Evolutionary conservation across 2,888 invertebrate genomes (phyloP), one percentile per base, ranked within the genome.

Genomic region (Xanthorhoe designata): DNA sequence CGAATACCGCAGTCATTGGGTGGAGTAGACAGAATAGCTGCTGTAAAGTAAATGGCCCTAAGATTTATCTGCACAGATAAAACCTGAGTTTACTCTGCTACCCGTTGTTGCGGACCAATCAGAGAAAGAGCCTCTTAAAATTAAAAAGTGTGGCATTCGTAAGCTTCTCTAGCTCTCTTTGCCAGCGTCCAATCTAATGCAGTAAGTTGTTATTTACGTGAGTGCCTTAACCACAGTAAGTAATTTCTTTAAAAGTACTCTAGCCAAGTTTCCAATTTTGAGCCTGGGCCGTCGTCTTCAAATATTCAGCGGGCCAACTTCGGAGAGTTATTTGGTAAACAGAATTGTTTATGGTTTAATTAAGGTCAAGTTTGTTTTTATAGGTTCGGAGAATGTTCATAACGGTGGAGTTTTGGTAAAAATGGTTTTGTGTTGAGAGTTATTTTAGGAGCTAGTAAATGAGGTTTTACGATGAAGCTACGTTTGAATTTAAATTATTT

Each of bases 101-200:
- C 69, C 71, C 66, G 71, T 75, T 72, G 75, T 73, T 73, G 76
- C 71, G 61, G 78, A 76, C 83, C 84, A 88, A 89, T 88, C 88
- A 85, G 73, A 68, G 75, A 79, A 74, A 89, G 81, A 87, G 88
- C 88, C 84, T 85, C 84, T 85, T 82, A 84, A 86, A 88, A 86
- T 87, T 86, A 86, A 87, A 86, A 87, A 84, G 82, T 82, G 82
- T 82, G 79, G 80, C 78, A 77, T 81, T 85, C 80, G 82, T 81
- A 75, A 83, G 66, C n/a, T n/a, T n/a, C n/a, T n/a, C n/a, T n/a
- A n/a, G n/a, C 72, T 80, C 75, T 76, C 78, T 80, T 77, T 75
- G 69, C 68, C 72, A 73, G 75, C 75, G 76, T 81, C 75, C 77
- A 73, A 75, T 71, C 69, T 71, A 65, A 75, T 75, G 79, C 76